Evolutionary conservation across 2,797 vertebrate species (phyloP).

Genomic region (Euphonia xanthogaster): DNA sequence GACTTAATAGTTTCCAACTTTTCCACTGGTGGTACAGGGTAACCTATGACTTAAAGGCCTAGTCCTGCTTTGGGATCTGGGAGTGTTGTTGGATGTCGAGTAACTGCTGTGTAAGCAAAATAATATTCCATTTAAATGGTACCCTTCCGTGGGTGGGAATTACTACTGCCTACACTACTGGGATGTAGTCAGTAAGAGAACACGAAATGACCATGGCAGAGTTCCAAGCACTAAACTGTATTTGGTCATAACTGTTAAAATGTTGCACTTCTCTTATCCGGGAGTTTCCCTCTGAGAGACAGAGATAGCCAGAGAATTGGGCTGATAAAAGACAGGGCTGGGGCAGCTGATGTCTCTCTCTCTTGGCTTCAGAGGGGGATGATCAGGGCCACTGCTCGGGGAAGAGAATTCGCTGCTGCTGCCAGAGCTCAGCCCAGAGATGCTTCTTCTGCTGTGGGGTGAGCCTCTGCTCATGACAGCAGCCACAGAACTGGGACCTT

Average conservation of each 20-base stretch:
- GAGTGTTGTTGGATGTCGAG: neutral
- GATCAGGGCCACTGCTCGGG: neutral
- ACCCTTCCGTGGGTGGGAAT: neutral
- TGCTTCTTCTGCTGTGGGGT: neutral
- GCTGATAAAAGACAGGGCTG: neutral
- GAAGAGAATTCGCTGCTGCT: neutral
- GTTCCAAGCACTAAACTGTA: neutral
- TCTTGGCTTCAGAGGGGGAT: neutral
- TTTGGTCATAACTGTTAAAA: neutral
- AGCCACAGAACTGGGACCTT: neutral
- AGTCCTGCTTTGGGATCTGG: neutral
- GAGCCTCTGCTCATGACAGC: neutral
- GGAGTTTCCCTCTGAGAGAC: neutral
- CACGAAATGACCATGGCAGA: fast-evolving
- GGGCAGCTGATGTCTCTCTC: neutral
- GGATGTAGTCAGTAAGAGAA: neutral
- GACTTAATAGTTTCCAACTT: neutral
- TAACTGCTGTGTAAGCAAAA: neutral
- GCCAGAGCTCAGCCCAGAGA: neutral
- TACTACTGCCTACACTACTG: neutral
- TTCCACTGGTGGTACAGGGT: neutral
- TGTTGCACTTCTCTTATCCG: neutral
- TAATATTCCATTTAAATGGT: neutral
- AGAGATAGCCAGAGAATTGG: neutral
- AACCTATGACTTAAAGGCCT: neutral